Evolutionary conservation across 1,140 invertebrate species (phyloP), one percentile per base, ranked within the genome.

Genomic region (Agraylea sexmaculata): DNA sequence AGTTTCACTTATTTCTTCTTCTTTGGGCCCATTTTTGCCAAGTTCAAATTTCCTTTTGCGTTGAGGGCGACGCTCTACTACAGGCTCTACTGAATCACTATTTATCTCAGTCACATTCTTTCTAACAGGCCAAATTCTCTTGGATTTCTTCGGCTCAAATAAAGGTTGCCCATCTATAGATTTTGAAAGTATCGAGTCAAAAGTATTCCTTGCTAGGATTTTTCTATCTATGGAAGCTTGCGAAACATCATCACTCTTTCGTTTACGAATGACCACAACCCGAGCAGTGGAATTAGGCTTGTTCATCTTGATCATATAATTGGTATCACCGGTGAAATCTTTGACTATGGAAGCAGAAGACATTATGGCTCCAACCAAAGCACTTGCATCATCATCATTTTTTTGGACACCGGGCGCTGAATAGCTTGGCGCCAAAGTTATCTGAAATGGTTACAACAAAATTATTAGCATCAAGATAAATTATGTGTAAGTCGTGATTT

Each of bases 181-280:
- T 36, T 29, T 35, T 5, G 40, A 42, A 20, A 42, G 30, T 22
- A 42, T 35, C 8, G 40, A 42, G 31, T 42, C 40, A 20, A 42
- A 42, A 16, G 32, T 28, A 36, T 42, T 42, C 20, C 37, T 28
- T 8, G 37, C 21, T 7, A 42, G n/a, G 16, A 30, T 36, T 18
- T 41, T 6, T 27, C 36, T 25, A 11, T 37, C 4, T 20, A 6
- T 37, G 15, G 17, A 10, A 29, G 28, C 16, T 5, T 12, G 13
- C 35, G 19, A 25, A 3, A 21, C 18, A 7, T 18, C 2, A 22
- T 37, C 17, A 12, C 3, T 12, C 20, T 23, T 12, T 13, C 6
- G 18, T 34, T 16, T 18, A 13, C 5, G 29, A 22, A 34, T 41
- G 30, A 33, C 28, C 30, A 28, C 27, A 13, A 16, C 25, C 13